Base-by-base conservation (phyloP, 1,140 invertebrate species). In the Brachionus angularis region DNA sequence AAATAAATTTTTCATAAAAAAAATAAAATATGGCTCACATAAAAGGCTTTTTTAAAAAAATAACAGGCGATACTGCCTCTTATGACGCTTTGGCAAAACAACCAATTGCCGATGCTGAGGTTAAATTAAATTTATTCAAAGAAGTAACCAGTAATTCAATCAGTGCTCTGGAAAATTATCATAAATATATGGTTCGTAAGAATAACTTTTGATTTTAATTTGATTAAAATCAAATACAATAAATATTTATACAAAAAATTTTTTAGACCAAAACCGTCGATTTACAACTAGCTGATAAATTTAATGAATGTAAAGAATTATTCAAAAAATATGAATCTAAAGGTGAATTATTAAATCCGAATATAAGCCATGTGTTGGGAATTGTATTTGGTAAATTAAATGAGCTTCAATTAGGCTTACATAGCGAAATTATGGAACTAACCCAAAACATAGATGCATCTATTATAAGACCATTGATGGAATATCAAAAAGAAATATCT, bases 31-130 rank as follows among this genome's bases (percentile, higher is more conserved):
- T 67, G 62, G 46, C 62, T 16, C 62, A 67, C 4, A 31, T 67
- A 31, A 67, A 46, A 67, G 62, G 62, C 33, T 67, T 67, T 50
- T 50, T 67, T 23, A 67, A 67, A 34, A 67, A 67, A 34, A 67
- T 67, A 31, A 67, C 62, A 1, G 44, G 62, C 46, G 62, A 67
- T 18, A 46, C 39, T 18, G 42, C 31, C 25, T 46, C 62, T 3
- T 67, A 67, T 50, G 62, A 67, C 14, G 62, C 42, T 12, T 25
- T 67, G 5, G 42, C 62, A n/a, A 67, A 67, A 67, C 62, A 67
- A 23, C 62, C 62, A 25, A 67, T 67, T 49, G 25, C 47, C 3
- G 62, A 67, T 16, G 62, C 62, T 27, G 62, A 67, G 21, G 47
- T 21, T 21, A 67, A 67, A 33, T 42, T 67, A 21, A 47, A 46